Evolutionary conservation across 2,888 invertebrate genomes (phyloP).

Genomic region (Exocentrus adspersus): DNA sequence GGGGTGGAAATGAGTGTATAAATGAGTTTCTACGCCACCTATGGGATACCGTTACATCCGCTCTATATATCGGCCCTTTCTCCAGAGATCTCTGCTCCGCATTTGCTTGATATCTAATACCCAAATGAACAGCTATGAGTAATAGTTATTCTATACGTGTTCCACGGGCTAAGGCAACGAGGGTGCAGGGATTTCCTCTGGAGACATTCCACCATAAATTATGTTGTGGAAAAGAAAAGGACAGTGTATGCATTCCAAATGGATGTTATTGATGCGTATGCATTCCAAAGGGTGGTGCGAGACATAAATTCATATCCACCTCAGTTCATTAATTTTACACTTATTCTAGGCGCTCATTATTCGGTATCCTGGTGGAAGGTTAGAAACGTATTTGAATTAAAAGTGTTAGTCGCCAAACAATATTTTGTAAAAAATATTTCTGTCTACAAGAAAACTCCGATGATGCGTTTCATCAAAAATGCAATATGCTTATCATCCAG

Average conservation of each 20-base stretch:
- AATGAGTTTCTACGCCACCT: constrained; percentile 35
- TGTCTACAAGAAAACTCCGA: no score
- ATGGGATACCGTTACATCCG: constrained; percentile 40
- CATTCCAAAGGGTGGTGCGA: not conserved
- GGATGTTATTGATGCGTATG: not conserved
- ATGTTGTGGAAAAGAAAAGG: constrained; percentile 8
- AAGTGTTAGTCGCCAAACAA: no score
- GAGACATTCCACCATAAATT: constrained; percentile 24
- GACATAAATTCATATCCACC: not conserved
- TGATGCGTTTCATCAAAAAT: no score
- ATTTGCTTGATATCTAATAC: constrained; percentile 41
- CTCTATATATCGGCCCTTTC: constrained; percentile 21
- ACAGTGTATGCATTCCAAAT: not conserved
- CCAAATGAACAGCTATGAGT: constrained; percentile 41
- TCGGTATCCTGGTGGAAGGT: no score
- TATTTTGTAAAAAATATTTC: no score
- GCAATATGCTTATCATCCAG: no score
- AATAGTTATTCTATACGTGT: constrained; percentile 42
- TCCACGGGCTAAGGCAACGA: constrained; percentile 21
- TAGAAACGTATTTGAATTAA: no score
- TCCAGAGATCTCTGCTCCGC: constrained; percentile 26
- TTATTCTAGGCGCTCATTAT: no score
- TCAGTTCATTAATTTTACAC: not conserved
- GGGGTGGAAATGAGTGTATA: constrained; percentile 21
- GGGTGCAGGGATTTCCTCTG: constrained; percentile 19